Evolutionary conservation across 2,888 invertebrate species (phyloP), one percentile per base, ranked within the genome.

Genomic region (Hoplodrina ambigua): DNA sequence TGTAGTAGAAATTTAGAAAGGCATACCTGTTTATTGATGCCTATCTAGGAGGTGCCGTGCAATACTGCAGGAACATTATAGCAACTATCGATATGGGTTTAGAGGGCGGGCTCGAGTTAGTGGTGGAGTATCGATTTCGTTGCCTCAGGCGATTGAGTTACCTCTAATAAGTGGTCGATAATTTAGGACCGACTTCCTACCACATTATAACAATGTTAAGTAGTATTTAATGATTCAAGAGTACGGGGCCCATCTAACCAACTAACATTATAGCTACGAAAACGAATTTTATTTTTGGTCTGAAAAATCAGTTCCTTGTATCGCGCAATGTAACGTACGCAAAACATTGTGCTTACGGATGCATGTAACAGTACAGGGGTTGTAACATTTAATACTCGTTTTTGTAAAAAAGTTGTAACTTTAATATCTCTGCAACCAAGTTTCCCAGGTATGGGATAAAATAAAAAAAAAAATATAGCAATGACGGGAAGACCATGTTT

Each of bases 81-180:
- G 81, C 57, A 67, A 74, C 70, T 80, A 80, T 78, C 78, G 79
- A 79, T 79, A 81, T 82, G 70, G 67, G 75, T 69, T 69, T 69
- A 46, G 62, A 75, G 73, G 65, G 80, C 76, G 80, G 71, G 67
- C 62, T 75, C 69, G 69, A 81, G 66, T 75, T 75, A 74, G 78
- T 77, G 78, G 72, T 76, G 67, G 78, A 83, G 80, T 85, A 88
- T 88, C 87, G 88, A 87, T 88, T 88, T 76, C 65, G 80, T 85
- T 81, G 87, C 92, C 86, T 81, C 83, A 72, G 86, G 92, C 91
- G 87, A 91, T 91, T 90, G 84, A 88, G 90, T 92, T 91, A 89
- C 90, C 86, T 86, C 85, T 88, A 87, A 87, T 89, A 90, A 90
- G 88, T 86, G 85, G 83, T 89, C 89, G 89, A 91, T 93, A 91